Evolutionary conservation across 2,797 vertebrate genomes (phyloP), one percentile per base, ranked within the genome.

Genomic region (Manis pentadactyla): DNA sequence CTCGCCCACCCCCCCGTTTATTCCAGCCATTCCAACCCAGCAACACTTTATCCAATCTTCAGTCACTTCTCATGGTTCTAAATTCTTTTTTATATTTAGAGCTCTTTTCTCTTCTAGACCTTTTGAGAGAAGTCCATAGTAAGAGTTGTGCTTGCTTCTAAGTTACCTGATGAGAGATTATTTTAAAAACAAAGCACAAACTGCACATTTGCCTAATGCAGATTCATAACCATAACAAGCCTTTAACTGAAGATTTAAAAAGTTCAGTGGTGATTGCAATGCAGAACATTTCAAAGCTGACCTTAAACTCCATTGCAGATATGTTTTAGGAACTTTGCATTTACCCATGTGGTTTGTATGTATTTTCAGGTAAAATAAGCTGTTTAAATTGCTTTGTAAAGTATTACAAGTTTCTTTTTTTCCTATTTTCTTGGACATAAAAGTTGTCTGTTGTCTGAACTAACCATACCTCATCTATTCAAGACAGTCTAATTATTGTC

Each of bases 401-500:
- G 23, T 78, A 37, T 27, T 63, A 77, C 34, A 69, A n/a, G 53
- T 29, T 91, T 96, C 88, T 25, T 90, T 96, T 83, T 46, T 81
- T 55, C 84, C 79, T 83, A 3, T 90, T 34, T 83, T 75, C 51
- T 93, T 73, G 13, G 59, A 27, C 57, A 61, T 88, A 90, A 87
- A 89, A 49, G 1, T 73, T 92, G 69, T 97, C 63, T 94, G 82
- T 81, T 94, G 93, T 97, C 95, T 96, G 86, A 9, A 97, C 82
- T 97, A 93, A 96, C 96, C 79, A 57, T 94, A 63, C 89, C 87
- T 93, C 84, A 37, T 97, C 83, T 90, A 86, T 93, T 98, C 42
- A 97, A 96, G 84, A 94, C 77, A 71, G 15, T 97, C 87, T 97
- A 61, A 83, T 97, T 96, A 11, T 97, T 98, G 87, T 97, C 90